These are phyloP conservation scores for Odontamblyopus lacepedii DNA, from an alignment of 2,797 vertebrate genomes.

Conservation along the genomic window DNA sequence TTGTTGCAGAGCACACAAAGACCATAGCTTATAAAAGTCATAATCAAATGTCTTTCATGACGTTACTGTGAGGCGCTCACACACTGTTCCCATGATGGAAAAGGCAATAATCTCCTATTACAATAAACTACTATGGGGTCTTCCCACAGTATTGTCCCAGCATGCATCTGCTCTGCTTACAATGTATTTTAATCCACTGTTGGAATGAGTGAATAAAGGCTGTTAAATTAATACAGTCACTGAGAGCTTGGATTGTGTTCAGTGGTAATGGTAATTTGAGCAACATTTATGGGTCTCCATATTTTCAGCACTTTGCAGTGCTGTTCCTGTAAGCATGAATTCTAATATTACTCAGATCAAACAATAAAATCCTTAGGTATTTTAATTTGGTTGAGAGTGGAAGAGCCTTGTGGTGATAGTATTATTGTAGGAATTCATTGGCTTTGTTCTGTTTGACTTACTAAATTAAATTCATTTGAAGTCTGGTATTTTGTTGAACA, in stretches of 20 bases:
- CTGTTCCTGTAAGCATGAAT: conserved; percentile 20
- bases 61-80: not conserved
- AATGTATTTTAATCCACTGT: conserved; percentile 26
- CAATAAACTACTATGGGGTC: not conserved
- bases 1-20: not conserved
- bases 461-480: not conserved
- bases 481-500: not conserved
- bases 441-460: not conserved
- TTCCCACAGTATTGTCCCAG: not conserved
- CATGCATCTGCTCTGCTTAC: conserved; percentile 10
- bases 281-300: conserved; percentile 34
- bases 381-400: conserved; percentile 18
- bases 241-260: conserved; percentile 21
- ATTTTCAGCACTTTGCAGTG: conserved; percentile 34
- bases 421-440: not conserved
- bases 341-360: conserved; percentile 30
- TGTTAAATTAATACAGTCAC: conserved; percentile 21
- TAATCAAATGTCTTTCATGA: not conserved
- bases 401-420: conserved; percentile 24
- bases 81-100: not conserved
- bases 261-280: conserved; percentile 36
- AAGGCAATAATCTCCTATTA: no score
- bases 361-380: conserved; percentile 26
- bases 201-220: conserved; percentile 12
- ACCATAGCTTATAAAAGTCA: not conserved